Conservation (phyloP, 2,113 vertebrate genomes). For the Engystomops pustulosus region DNA sequence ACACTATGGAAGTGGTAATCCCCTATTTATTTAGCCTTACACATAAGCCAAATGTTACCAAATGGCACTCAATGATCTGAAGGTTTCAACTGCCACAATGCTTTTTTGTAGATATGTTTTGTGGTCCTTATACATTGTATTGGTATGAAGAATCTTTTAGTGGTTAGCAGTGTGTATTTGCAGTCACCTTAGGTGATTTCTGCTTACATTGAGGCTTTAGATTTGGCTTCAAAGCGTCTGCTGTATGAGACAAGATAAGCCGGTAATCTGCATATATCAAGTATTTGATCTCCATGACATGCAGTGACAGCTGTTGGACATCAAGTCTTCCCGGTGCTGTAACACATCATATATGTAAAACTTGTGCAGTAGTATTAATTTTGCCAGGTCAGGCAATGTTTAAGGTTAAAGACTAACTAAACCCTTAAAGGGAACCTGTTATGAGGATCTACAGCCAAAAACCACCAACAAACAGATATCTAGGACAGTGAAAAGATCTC, state of each 20-base stretch:
- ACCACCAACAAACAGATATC: too few relatives aligned
- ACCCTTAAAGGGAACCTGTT: too few relatives aligned
- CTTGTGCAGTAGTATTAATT: neutral
- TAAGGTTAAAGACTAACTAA: too few relatives aligned
- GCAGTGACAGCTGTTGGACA: slow-evolving; percentile 13
- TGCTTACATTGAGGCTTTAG: neutral
- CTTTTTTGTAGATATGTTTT: neutral
- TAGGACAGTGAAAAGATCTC: too few relatives aligned
- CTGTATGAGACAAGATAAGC: slow-evolving; percentile 19
- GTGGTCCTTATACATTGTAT: too few relatives aligned
- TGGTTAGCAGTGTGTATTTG: neutral
- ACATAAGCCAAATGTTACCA: too few relatives aligned
- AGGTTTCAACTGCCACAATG: neutral
- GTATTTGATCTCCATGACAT: slow-evolving; percentile 34
- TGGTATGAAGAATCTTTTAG: neutral
- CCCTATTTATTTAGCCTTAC: too few relatives aligned
- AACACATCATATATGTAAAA: slow-evolving; percentile 3
- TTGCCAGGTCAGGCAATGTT: too few relatives aligned
- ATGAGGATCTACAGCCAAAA: too few relatives aligned
- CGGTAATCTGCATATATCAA: slow-evolving; percentile 30
- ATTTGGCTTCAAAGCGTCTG: neutral
- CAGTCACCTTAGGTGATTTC: neutral
- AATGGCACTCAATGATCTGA: too few relatives aligned
- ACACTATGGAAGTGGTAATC: too few relatives aligned
- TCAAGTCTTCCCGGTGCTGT: neutral